A percentile compares a stretch with the other conserved stretches of the same genome.
Conservation (phyloP, 1,140 invertebrate genomes). For the Drosophila elegans region DNA sequence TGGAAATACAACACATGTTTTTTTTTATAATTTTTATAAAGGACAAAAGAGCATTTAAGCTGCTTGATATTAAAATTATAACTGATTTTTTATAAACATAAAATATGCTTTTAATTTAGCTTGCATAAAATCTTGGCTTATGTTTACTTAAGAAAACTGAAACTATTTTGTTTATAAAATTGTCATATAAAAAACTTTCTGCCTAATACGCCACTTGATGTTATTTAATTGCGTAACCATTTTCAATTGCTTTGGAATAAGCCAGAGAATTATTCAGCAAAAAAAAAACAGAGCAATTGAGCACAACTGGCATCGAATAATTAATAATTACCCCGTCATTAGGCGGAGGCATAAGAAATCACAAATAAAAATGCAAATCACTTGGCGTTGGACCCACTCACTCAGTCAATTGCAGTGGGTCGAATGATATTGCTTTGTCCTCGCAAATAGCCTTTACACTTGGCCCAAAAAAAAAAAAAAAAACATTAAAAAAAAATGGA, state of each 20-base stretch:
- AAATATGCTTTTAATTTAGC: too few species aligned
- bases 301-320: slow-evolving; percentile 34
- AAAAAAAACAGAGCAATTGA: not conserved
- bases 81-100: too few species aligned
- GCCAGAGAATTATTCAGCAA: slow-evolving; percentile 21
- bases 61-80: too few species aligned
- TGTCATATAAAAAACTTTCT: not conserved
- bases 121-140: too few species aligned
- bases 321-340: slow-evolving; percentile 55
- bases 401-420: slow-evolving; percentile 7
- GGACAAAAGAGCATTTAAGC: too few species aligned
- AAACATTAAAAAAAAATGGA: not conserved
- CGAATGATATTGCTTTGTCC: slow-evolving; percentile 30
- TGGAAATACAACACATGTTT: too few species aligned
- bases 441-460: slow-evolving; percentile 36
- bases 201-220: not conserved
- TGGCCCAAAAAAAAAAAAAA: slow-evolving; percentile 8
- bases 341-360: slow-evolving; percentile 33
- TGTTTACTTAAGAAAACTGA: too few species aligned
- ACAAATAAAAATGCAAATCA: slow-evolving; percentile 58
- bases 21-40: too few species aligned
- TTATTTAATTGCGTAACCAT: slow-evolving; percentile 14
- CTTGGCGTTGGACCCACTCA: slow-evolving; percentile 40
- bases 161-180: too few species aligned
- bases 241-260: slow-evolving; percentile 4